These are phyloP conservation scores for Entomobrya proxima DNA, from an alignment of 2,888 invertebrate genomes.

Conservation along the genomic window DNA sequence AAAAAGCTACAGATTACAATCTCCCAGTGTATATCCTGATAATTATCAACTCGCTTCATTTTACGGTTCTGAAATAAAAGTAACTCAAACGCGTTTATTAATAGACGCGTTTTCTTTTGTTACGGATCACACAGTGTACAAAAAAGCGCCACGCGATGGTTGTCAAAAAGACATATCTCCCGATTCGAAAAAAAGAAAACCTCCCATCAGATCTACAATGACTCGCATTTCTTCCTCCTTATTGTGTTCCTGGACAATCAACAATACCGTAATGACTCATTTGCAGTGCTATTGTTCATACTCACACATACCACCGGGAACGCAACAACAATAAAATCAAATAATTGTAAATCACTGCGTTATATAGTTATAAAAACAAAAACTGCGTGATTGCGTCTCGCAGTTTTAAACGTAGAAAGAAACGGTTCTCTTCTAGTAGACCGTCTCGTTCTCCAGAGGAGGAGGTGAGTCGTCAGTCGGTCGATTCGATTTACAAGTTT, in stretches of 20 bases:
- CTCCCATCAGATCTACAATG: background rate
- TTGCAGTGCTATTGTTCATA: slow-evolving; percentile 44
- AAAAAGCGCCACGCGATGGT: slow-evolving; percentile 54
- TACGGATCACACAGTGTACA: background rate
- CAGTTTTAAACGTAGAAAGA: slow-evolving; percentile 10
- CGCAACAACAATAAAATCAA: background rate
- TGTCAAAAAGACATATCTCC: slow-evolving; percentile 38
- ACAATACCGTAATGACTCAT: slow-evolving; percentile 61
- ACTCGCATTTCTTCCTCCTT: slow-evolving; percentile 17
- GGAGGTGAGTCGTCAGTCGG: slow-evolving; percentile 39
- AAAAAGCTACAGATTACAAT: slow-evolving; percentile 5
- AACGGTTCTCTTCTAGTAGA: background rate
- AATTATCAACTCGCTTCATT: slow-evolving; percentile 46
- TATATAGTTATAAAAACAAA: slow-evolving; percentile 49
- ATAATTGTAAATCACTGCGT: slow-evolving; percentile 39
- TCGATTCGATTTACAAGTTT: slow-evolving; percentile 33
- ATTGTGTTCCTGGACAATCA: slow-evolving; percentile 36
- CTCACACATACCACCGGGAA: background rate
- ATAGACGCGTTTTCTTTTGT: slow-evolving; percentile 22
- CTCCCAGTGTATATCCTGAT: background rate
- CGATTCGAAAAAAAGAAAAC: background rate
- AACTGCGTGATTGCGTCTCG: slow-evolving; percentile 29
- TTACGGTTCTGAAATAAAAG: slow-evolving; percentile 25
- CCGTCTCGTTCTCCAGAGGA: background rate
- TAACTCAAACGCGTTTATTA: slow-evolving; percentile 60